Evolutionary conservation across 2,797 vertebrate genomes (phyloP), one percentile per base, ranked within the genome.

Genomic region (Arrhamphus sclerolepis): DNA sequence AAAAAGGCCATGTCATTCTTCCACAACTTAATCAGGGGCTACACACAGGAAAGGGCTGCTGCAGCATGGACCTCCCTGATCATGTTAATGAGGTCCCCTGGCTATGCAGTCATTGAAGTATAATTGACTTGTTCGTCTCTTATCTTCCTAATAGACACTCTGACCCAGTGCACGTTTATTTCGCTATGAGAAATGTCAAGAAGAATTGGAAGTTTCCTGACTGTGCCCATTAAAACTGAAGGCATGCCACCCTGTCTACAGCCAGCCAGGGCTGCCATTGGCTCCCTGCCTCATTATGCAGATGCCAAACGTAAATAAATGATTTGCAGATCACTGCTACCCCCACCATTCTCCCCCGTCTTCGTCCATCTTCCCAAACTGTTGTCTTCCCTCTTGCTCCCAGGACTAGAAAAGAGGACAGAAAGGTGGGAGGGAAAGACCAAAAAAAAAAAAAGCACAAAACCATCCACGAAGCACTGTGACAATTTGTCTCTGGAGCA

Each of bases 31-130:
- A 98, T 97, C 95, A 95, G 94, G 87, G 89, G 81, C 91, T 95
- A 95, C 94, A 93, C 90, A 87, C 87, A 93, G 87, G 89, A 94
- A 91, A 93, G 92, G 91, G 91, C 92, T 85, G 88, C 93, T 88
- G 91, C 90, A 90, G 92, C 94, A 89, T 80, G 89, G 92, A 88
- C 92, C 88, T 92, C 92, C 90, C 94, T 96, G 95, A 97, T 97
- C 96, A 95, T 95, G 95, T 95, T 98, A 98, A 98, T 96, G 96
- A 98, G 95, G 94, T 96, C 96, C 96, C 92, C 95, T 97, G 96
- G 96, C 97, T 93, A 95, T 96, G 94, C 93, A 96, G 95, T 95
- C 96, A 97, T 94, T 94, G 95, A 95, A 96, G 94, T 95, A 97
- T 98, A 98, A 98, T 98, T 98, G 97, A 98, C 95, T 98, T 92